phyloP scores from a whole-genome alignment of 2,113 vertebrate genomes.

The Podilymbus podiceps region DNA sequence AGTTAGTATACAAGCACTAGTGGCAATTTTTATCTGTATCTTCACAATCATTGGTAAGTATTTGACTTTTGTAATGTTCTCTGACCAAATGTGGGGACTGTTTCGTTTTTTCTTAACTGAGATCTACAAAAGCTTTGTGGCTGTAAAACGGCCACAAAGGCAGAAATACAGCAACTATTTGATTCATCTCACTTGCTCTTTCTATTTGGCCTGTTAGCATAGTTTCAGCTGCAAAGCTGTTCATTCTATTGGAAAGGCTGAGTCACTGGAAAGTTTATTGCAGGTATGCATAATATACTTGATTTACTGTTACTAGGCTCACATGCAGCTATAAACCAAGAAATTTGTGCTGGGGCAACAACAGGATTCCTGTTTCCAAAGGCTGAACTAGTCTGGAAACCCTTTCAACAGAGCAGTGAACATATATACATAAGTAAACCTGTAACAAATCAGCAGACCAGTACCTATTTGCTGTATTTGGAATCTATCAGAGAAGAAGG shows the following conservation, averaged over 20 bases:
- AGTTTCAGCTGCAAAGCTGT: not conserved
- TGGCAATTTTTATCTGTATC: constrained; percentile 85
- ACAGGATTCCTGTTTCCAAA: not conserved
- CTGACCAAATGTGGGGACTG: not conserved
- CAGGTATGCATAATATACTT: not conserved
- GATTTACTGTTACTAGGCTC: not conserved
- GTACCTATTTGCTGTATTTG: not conserved
- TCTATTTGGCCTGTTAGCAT: not conserved
- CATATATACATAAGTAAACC: not conserved
- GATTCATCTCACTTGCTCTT: not conserved
- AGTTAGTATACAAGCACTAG: constrained; percentile 84
- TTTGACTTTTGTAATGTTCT: not conserved
- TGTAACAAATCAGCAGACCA: not conserved
- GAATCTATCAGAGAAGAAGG: not conserved
- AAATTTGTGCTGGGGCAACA: not conserved
- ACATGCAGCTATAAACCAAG: not conserved
- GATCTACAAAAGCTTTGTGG: not conserved
- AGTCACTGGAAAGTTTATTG: not conserved
- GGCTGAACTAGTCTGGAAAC: not conserved
- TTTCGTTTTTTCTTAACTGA: not conserved
- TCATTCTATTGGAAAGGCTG: not conserved
- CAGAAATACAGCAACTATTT: not conserved
- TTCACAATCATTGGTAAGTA: constrained; percentile 87
- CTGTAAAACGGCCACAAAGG: not conserved
- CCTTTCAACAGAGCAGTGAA: not conserved